Conservation (phyloP, 1,140 invertebrate species). For the Aradophagus sp. region DNA sequence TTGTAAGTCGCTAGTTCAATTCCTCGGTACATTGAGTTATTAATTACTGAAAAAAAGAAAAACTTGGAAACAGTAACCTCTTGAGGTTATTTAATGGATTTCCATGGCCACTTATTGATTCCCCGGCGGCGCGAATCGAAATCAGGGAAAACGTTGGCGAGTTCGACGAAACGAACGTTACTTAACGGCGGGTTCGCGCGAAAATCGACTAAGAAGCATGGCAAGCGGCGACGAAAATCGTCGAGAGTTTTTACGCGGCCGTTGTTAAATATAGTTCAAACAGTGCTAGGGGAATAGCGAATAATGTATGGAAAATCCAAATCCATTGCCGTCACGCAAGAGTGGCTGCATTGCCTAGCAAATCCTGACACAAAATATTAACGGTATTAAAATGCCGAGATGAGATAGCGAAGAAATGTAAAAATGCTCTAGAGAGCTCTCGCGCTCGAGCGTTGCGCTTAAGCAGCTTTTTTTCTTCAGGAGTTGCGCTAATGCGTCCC, state of each 20-base stretch:
- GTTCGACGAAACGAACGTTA: neutral
- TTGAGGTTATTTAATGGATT: too few relatives aligned
- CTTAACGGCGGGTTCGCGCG: neutral
- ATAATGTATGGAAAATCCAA: conserved; percentile 68
- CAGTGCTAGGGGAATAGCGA: conserved; percentile 50
- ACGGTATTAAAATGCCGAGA: conserved; percentile 56
- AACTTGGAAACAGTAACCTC: too few relatives aligned
- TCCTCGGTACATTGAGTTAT: too few relatives aligned
- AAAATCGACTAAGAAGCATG: conserved; percentile 36
- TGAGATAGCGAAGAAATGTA: conserved; percentile 53
- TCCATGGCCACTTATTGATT: too few relatives aligned
- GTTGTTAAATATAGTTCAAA: conserved; percentile 63
- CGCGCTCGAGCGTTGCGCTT: conserved; percentile 64
- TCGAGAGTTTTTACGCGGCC: conserved; percentile 48
- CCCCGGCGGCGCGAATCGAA: too few relatives aligned
- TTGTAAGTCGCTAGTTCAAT: too few relatives aligned
- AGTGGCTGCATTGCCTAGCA: conserved; percentile 63
- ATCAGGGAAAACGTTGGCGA: too few relatives aligned
- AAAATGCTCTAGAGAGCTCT: conserved; percentile 51
- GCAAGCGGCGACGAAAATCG: conserved; percentile 55
- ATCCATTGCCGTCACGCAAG: conserved; percentile 69
- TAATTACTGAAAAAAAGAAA: too few relatives aligned
- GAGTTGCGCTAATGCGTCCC: conserved; percentile 69
- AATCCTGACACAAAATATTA: conserved; percentile 64
- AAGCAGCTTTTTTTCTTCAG: conserved; percentile 70